phyloP scores from a whole-genome alignment of 1,140 invertebrate genomes.

The Dendrolimus kikuchii region DNA sequence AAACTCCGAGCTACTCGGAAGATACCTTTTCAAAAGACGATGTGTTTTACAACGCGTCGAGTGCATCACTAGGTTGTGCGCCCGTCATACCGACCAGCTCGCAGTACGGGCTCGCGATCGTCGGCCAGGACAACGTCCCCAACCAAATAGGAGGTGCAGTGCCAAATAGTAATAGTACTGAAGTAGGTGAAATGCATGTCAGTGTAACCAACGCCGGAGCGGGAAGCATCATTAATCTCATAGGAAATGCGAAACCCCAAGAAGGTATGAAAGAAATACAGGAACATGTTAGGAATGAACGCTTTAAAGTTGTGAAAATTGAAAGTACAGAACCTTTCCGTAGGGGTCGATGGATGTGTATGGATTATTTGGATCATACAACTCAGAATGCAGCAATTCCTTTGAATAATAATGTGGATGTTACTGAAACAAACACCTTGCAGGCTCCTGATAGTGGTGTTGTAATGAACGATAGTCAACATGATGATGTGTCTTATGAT shows the following conservation, averaged over 20 bases:
- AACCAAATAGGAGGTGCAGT: conserved; percentile 61
- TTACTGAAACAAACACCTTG: conserved; percentile 45
- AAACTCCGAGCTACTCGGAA: conserved; percentile 89
- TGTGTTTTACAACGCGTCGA: conserved; percentile 84
- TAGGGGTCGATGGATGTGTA: conserved; percentile 94
- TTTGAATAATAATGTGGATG: conserved; percentile 66
- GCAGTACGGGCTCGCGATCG: conserved; percentile 86
- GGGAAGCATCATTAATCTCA: conserved; percentile 77
- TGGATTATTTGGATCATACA: conserved; percentile 94
- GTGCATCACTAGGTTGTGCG: conserved; percentile 81
- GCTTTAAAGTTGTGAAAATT: conserved; percentile 97
- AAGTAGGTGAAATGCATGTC: conserved; percentile 74
- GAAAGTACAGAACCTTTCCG: conserved; percentile 95
- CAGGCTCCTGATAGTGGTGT: conserved; percentile 67
- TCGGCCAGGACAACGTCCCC: conserved; percentile 73
- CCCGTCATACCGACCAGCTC: conserved; percentile 88
- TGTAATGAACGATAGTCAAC: conserved; percentile 66
- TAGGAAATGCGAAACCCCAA: conserved; percentile 73
- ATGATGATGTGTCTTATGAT: conserved; percentile 65
- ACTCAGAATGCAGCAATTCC: conserved; percentile 67
- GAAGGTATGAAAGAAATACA: conserved; percentile 82
- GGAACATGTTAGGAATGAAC: conserved; percentile 83
- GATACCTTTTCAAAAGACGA: conserved; percentile 88
- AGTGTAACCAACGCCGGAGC: conserved; percentile 76
- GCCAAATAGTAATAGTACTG: conserved; percentile 68